Evolutionary conservation across 2,797 vertebrate genomes (phyloP), one percentile per base, ranked within the genome.

Genomic region (Anableps anableps): DNA sequence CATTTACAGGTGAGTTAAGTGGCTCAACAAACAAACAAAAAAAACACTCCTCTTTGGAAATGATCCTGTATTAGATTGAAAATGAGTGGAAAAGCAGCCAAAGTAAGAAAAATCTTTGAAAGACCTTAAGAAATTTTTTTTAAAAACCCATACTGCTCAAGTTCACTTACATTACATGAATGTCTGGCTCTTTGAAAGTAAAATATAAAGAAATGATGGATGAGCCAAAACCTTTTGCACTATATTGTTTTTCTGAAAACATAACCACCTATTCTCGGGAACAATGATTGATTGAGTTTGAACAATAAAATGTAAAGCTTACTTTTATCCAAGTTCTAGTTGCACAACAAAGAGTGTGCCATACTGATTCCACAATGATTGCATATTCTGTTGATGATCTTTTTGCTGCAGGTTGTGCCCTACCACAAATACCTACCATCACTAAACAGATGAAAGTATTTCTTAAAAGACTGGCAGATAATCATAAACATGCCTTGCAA

Each of bases 401-500:
- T 81, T 36, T 48, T 29, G 58, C 81, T 75, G 75, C 74, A 85
- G 34, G 58, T 83, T 82, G 5, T 41, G 48, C 50, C 68, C 72
- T 34, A 47, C 53, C 31, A 14, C 75, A 70, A 81, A 86, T 75
- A 83, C 77, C 45, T 74, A 86, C 87, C 82, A 76, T 51, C 34
- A 86, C 76, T 66, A 17, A 78, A 80, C 60, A 77, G 51, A 76
- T 77, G 53, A 86, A 80, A 79, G 50, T 26, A 47, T 60, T 77
- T 76, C 70, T 81, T 17, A 38, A 80, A 45, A 75, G 34, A 62
- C 76, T 88, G 85, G 88, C 83, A 83, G 41, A 64, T 31, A 16
- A n/a, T 68, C 60, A 70, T 80, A 86, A 92, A 91, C 83, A 80
- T 73, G 55, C 34, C 43, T 83, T 72, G 84, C 75, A 72, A 66